Evolutionary conservation across 2,888 invertebrate species (phyloP), one percentile per base, ranked within the genome.

Genomic region (Alentia gelatinosa): DNA sequence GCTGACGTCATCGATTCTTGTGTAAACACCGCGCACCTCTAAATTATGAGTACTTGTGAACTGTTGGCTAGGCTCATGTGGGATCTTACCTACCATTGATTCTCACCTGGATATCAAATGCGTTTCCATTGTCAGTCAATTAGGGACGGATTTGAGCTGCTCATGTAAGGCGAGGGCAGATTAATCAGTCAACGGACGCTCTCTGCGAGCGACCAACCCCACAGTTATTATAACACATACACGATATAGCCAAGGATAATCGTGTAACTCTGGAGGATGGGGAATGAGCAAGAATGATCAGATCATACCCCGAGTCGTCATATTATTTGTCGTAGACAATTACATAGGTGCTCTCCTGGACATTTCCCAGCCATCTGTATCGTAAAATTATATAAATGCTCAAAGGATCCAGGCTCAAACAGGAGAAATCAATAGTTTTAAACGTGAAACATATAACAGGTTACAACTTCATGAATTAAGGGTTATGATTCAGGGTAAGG

Each of bases 211-310:
- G n/a, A n/a, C n/a, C n/a, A n/a, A n/a, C n/a, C 19, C 9, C 47
- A 12, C 47, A 12, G 19, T 47, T 19, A 47, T n/a, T n/a, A n/a
- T n/a, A n/a, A n/a, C n/a, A 47, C 47, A 19, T 47, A 7, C 47
- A 7, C 47, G 7, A 47, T 47, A 7, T 19, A 19, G 7, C 47
- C 19, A 47, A 19, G 19, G 19, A 47, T 47, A 47, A 7, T 47
- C 7, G 9, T 19, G 7, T 19, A n/a, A n/a, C 79, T 37, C 86
- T 86, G 47, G 86, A 86, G 50, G 86, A 86, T 86, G 50, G 47
- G 86, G 7, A 26, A 42, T 86, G 86, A 86, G 86, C 86, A 50
- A 50, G 86, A 86, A 86, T 86, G 47, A 83, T 12, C 40, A 83
- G 83, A 1, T 83, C 37, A 83, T 83, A 83, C 83, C 75, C 37